Conservation (phyloP, 2,888 invertebrate genomes). For the Tillus elongatus region DNA sequence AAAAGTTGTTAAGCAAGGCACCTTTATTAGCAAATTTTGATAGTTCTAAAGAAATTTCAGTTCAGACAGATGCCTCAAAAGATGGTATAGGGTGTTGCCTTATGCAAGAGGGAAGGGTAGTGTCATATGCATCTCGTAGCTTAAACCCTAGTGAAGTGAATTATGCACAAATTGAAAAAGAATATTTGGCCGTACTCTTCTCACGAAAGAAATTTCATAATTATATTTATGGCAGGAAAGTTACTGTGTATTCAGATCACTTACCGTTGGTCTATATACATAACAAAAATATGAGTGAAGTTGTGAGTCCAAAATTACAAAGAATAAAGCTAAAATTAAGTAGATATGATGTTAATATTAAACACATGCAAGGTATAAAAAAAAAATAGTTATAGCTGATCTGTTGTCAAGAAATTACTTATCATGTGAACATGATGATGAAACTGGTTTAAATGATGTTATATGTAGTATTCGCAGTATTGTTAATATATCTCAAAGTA, state of each 20-base stretch:
- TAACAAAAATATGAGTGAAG: slow-evolving; percentile 18
- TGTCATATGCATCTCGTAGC: slow-evolving; percentile 17
- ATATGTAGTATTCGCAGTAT: slow-evolving; percentile 12
- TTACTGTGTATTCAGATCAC: slow-evolving; percentile 25
- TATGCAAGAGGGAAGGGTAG: slow-evolving; percentile 18
- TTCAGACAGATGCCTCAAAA: slow-evolving; percentile 20
- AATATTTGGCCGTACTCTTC: slow-evolving; percentile 29
- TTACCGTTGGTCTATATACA: slow-evolving; percentile 25
- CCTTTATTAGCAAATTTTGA: slow-evolving; percentile 18
- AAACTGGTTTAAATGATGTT: slow-evolving; percentile 10
- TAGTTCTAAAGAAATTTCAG: slow-evolving; percentile 12
- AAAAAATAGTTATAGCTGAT: slow-evolving; percentile 19
- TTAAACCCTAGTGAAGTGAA: slow-evolving; percentile 18
- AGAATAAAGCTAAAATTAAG: slow-evolving; percentile 19
- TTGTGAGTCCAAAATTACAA: slow-evolving; percentile 16
- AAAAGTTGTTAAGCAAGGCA: slow-evolving; percentile 12
- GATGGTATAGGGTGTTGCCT: slow-evolving; percentile 17
- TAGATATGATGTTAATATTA: slow-evolving; percentile 18
- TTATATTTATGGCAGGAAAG: slow-evolving; percentile 26
- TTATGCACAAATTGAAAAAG: slow-evolving; percentile 33
- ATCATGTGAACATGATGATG: slow-evolving; percentile 11
- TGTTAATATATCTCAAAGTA: slow-evolving; percentile 19
- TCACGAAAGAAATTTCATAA: slow-evolving; percentile 27
- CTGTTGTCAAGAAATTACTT: slow-evolving; percentile 14
- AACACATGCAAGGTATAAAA: slow-evolving; percentile 21